Evolutionary conservation across 1,140 invertebrate species (phyloP), one percentile per base, ranked within the genome.

Genomic region (Halictus rubicundus): DNA sequence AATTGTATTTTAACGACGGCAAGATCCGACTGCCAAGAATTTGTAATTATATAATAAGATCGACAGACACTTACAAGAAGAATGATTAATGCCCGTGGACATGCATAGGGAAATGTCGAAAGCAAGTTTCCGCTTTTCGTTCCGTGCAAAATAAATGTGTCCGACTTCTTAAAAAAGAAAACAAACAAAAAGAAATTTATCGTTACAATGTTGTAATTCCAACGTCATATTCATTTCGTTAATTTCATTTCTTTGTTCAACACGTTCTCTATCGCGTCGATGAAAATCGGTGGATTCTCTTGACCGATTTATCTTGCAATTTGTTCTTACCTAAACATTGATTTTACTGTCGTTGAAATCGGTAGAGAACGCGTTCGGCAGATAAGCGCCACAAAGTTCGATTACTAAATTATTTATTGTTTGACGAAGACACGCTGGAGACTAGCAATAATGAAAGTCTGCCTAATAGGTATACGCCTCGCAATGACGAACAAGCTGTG

Each of bases 351-450:
- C 32, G 32, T 32, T 7, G 19, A 21, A 9, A 46, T 6, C 4
- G 19, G 19, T 16, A 6, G 49, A 21, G 49, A 52, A 52, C 49
- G 49, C 6, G 16, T 52, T n/a, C n/a, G 10, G n/a, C 32, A 59
- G 12, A n/a, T 6, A 52, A 9, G 25, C 59, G 59, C 10, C 9
- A 16, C 49, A 42, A n/a, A 2, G 16, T 2, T 61, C 60, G 32
- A 64, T 52, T 49, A 5, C 57, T 63, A 63, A 78, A 70, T 63
- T 78, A 63, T 71, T 78, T 71, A 71, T 69, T 70, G 59, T 21
- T 54, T 42, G 9, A 25, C 54, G n/a, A 27, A 59, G 66, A 12
- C 8, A 19, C 25, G 54, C n/a, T 8, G 32, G 61, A 71, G 23
- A 46, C 25, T 66, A n/a, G 16, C 9, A 10, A n/a, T 59, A 57